Percentiles rank a stretch among this genome's conserved stretches.
Evolutionary conservation across 92 coral and sea anemone genomes (phyloP).

Genomic region (Blastomussa wellsi): DNA sequence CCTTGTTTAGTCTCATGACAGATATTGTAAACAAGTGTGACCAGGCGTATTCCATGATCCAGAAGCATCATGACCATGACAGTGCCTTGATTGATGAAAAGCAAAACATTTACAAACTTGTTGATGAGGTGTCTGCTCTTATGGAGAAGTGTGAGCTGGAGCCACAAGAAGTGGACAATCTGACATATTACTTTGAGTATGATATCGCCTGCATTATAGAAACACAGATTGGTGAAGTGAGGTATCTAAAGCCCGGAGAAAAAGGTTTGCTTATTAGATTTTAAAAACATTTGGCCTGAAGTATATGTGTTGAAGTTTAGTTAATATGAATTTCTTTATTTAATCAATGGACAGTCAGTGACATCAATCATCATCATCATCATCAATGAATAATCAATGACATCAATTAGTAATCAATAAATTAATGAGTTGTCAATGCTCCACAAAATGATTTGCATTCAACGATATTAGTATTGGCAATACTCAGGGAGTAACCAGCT

Average conservation of each 20-base stretch:
- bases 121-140: conserved; percentile 55
- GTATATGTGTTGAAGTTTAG: too few relatives aligned
- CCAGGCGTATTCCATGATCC: conserved; percentile 56
- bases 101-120: conserved; percentile 50
- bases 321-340: too few relatives aligned
- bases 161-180: conserved; percentile 61
- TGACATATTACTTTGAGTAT: conserved; percentile 59
- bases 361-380: too few relatives aligned
- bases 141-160: conserved; percentile 62
- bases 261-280: conserved; percentile 15
- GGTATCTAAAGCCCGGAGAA: conserved; percentile 35
- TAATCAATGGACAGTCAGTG: too few relatives aligned
- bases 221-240: conserved; percentile 53
- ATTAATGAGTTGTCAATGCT: too few relatives aligned
- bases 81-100: conserved; percentile 72
- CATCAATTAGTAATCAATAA: too few relatives aligned
- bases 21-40: conserved; percentile 71
- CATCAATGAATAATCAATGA: too few relatives aligned
- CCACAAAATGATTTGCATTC: too few relatives aligned
- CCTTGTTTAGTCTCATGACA: conserved; percentile 52
- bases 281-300: too few relatives aligned
- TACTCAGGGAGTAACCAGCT: too few relatives aligned
- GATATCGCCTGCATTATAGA: conserved; percentile 64
- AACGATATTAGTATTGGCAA: too few relatives aligned
- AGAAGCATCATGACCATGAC: conserved; percentile 61